Percentiles rank a stretch among this genome's conserved stretches.
These are phyloP conservation scores for Vultur gryphus DNA, from an alignment of 2,797 vertebrate species.

Conservation along the genomic window DNA sequence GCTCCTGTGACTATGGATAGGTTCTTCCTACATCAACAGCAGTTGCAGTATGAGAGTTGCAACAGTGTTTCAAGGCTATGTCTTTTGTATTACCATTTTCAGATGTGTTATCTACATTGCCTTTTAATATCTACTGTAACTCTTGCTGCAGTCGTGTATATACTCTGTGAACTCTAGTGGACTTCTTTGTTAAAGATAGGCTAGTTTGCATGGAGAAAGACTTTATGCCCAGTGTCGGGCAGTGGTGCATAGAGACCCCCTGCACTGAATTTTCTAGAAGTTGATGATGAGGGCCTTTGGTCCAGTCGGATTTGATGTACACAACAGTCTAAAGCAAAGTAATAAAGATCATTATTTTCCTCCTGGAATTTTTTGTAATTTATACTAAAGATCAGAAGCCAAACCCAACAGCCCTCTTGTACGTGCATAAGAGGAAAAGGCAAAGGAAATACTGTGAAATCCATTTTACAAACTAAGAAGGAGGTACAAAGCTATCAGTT, in stretches of 20 bases:
- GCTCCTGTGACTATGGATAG: background rate
- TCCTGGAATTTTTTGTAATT: background rate
- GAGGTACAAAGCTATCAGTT: background rate
- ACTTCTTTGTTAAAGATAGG: background rate
- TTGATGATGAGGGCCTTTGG: background rate
- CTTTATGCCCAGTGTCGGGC: background rate
- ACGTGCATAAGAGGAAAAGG: accelerated
- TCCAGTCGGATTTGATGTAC: background rate
- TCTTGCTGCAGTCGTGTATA: background rate
- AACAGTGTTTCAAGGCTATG: background rate
- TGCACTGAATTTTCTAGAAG: background rate
- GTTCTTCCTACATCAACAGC: background rate
- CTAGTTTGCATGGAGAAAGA: background rate
- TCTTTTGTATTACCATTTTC: background rate
- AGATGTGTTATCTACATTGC: background rate
- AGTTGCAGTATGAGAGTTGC: background rate
- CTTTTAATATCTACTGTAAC: background rate
- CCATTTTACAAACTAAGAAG: background rate
- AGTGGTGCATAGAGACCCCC: background rate
- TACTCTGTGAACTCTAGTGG: background rate
- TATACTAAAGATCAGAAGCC: background rate
- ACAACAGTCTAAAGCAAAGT: background rate
- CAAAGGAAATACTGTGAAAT: background rate
- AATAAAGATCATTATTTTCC: background rate
- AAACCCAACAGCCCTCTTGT: background rate